phyloP scores from a whole-genome alignment of 2,888 invertebrate genomes.

The Neoaliturus tenellus region DNA sequence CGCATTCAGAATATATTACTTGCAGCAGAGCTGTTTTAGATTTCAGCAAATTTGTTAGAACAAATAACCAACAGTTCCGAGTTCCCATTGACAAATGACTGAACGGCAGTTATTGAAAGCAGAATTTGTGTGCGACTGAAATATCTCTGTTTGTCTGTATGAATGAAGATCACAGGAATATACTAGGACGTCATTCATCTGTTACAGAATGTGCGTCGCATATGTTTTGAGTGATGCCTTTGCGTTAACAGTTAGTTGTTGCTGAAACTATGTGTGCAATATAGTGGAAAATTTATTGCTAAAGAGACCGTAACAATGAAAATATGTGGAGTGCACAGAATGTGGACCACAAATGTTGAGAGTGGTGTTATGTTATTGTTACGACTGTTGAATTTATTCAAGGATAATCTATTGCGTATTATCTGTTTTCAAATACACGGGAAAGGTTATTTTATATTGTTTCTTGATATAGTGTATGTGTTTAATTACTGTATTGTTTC shows the following conservation, averaged over 20 bases:
- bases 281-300: background rate
- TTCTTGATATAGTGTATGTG: too few species aligned
- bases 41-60: conserved; percentile 26
- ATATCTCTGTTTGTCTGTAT: background rate
- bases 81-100: background rate
- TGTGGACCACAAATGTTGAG: too few species aligned
- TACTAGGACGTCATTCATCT: too few species aligned
- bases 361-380: too few species aligned
- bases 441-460: too few species aligned
- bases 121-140: background rate
- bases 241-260: background rate
- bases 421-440: too few species aligned
- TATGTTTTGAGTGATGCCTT: too few species aligned
- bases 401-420: too few species aligned
- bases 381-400: too few species aligned
- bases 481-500: too few species aligned
- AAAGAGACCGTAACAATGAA: too few species aligned
- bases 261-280: background rate
- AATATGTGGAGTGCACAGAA: too few species aligned
- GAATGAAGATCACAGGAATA: background rate
- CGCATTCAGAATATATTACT: conserved; percentile 29
- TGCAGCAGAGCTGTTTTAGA: conserved; percentile 42
- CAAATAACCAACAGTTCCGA: conserved; percentile 13
- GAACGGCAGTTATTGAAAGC: background rate
- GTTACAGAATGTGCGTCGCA: background rate